Conservation (phyloP, 2,113 vertebrate genomes). For the Cinclus mexicanus region DNA sequence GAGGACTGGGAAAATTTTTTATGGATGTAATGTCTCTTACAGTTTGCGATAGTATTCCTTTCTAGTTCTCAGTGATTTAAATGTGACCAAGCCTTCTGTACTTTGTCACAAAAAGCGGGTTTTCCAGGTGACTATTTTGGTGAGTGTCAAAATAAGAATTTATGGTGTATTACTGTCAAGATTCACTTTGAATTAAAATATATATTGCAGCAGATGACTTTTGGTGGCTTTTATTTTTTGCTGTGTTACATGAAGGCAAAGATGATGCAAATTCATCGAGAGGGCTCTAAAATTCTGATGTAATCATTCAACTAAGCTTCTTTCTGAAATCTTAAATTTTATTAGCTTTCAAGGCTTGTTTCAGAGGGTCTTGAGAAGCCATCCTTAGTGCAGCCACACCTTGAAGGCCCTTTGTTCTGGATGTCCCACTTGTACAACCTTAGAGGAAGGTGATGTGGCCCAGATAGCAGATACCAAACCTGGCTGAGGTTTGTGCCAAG, state of each 20-base stretch:
- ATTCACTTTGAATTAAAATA: slow-evolving; percentile 99
- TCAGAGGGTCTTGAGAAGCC: not conserved
- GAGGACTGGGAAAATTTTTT: slow-evolving; percentile 97
- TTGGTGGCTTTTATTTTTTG: slow-evolving; percentile 45
- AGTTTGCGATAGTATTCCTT: slow-evolving; percentile 99
- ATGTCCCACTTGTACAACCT: not conserved
- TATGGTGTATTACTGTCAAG: slow-evolving; percentile 99
- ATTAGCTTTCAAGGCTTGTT: not conserved
- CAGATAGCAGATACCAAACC: not conserved
- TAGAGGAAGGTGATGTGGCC: not conserved
- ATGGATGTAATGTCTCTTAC: slow-evolving; percentile 99
- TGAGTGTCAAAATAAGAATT: slow-evolving; percentile 99
- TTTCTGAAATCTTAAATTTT: not conserved
- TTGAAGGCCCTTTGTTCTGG: not conserved
- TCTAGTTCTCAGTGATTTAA: slow-evolving; percentile 99
- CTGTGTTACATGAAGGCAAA: not conserved
- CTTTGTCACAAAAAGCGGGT: slow-evolving; percentile 99
- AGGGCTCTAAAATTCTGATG: not conserved
- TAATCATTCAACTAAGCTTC: not conserved
- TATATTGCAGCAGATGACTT: slow-evolving; percentile 88
- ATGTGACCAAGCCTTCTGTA: slow-evolving; percentile 99
- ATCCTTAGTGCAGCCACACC: not conserved
- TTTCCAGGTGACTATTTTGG: slow-evolving; percentile 99
- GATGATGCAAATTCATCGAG: rapidly evolving
- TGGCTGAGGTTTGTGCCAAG: not conserved